These are phyloP conservation scores for Eublepharis macularius DNA, from an alignment of 2,113 vertebrate species.

Conservation along the genomic window DNA sequence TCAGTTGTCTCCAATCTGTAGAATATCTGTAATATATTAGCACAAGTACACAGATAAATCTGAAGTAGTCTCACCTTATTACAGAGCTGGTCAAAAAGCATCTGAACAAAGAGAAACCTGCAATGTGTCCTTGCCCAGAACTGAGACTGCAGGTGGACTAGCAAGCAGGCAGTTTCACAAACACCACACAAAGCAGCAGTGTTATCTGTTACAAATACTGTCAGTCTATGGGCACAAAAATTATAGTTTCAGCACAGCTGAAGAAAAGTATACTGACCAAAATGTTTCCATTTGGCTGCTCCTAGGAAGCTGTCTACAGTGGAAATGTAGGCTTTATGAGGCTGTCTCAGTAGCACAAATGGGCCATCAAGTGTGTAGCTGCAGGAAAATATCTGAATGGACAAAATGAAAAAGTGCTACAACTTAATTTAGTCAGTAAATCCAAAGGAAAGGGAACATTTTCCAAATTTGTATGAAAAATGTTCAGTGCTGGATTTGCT, in stretches of 20 bases:
- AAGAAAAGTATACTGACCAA: background rate
- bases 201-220: background rate
- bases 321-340: background rate
- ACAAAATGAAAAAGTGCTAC: background rate
- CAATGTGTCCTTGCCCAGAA: background rate
- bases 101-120: background rate
- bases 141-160: background rate
- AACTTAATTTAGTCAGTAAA: slow-evolving; percentile 44
- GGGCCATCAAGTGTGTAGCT: background rate
- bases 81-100: background rate
- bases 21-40: background rate
- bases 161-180: background rate
- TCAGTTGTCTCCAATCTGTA: too few species aligned
- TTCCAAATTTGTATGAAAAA: slow-evolving; percentile 34
- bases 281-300: background rate
- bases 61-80: background rate
- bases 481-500: background rate
- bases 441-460: slow-evolving; percentile 14
- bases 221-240: background rate
- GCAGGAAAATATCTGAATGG: background rate
- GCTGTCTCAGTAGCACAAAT: background rate
- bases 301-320: background rate
- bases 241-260: background rate
- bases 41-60: background rate
- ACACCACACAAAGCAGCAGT: background rate